phyloP scores from a whole-genome alignment of 2,797 vertebrate genomes.

The Okamejei kenojei region DNA sequence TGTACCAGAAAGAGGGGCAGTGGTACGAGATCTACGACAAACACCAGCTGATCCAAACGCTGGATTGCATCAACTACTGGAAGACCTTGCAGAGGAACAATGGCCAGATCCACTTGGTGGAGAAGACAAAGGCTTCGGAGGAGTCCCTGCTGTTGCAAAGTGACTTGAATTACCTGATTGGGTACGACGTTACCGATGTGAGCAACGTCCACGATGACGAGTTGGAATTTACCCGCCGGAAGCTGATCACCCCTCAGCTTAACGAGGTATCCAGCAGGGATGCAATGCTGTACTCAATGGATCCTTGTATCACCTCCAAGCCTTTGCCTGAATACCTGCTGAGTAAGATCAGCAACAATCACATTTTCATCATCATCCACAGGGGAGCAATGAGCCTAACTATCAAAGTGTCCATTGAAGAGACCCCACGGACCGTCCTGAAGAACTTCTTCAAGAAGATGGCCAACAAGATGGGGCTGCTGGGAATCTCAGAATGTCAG shows the following conservation, averaged over 20 bases:
- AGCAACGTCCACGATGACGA: constrained; percentile 96
- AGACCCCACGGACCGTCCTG: constrained; percentile 74
- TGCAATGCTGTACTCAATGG: constrained; percentile 82
- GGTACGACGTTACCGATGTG: constrained; percentile 90
- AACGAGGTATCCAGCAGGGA: constrained; percentile 77
- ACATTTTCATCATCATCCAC: constrained; percentile 83
- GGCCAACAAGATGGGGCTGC: constrained; percentile 77
- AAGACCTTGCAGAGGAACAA: constrained; percentile 76
- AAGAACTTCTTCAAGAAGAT: constrained; percentile 80
- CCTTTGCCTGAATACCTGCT: constrained; percentile 77
- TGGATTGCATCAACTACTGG: constrained; percentile 94
- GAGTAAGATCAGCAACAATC: constrained; percentile 74
- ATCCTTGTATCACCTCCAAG: constrained; percentile 83
- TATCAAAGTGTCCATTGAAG: constrained; percentile 81
- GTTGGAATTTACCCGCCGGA: constrained; percentile 88
- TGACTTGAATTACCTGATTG: constrained; percentile 83
- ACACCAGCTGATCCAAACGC: constrained; percentile 90
- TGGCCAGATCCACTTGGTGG: constrained; percentile 79
- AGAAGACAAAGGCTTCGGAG: constrained; percentile 64
- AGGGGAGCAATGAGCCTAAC: constrained; percentile 82
- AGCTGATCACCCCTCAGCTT: constrained; percentile 82
- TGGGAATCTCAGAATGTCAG: constrained; percentile 76
- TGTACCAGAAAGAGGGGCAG: constrained; percentile 93
- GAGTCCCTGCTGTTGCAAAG: constrained; percentile 78
- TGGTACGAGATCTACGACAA: constrained; percentile 96